Base-by-base conservation (phyloP, 64 coral and sea anemone species). In the Stichodactyla mertensii region DNA sequence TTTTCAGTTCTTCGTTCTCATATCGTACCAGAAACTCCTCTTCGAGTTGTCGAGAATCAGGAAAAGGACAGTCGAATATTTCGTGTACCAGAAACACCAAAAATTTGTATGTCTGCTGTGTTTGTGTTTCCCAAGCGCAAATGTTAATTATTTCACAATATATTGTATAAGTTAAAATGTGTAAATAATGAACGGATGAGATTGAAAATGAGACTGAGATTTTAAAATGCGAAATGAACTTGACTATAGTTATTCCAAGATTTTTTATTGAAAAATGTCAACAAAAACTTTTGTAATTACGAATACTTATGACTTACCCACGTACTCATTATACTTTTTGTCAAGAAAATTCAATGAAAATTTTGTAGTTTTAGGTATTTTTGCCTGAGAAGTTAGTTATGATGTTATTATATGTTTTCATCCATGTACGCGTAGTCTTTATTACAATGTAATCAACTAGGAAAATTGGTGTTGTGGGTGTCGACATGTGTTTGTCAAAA, bases 21-120 rank as follows among this genome's bases (percentile, higher is more conserved):
- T 23, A 16, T 69, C 18, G 69, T 74, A 10, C 69, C 69, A 74
- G 69, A 74, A 74, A 74, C 69, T 74, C 69, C 69, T 74, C 69
- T 74, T 74, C 69, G 10, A 74, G 24, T 27, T 74, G 2, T 74
- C 0, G 69, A 12, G 69, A 10, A 74, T 74, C 10, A 74, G 12
- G 24, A 71, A 28, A 24, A 71, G 2, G 69, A 74, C 23, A 31
- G 27, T 27, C 24, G 69, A 74, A 74, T 36, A 74, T 14, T 74
- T 74, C 69, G 69, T 74, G 69, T 74, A 14, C 69, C 69, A 74
- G 69, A 74, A 74, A 74, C 69, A 74, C 24, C 69, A 28, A 74
- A 74, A 31, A 74, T 74, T 26, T 4, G 12, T 28, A 74, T 74
- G 64, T 69, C n/a, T 69, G 19, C 64, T 1, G 19, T n/a, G 64